phyloP scores from a whole-genome alignment of 64 coral and sea anemone species.

The Stylophora pistillata region DNA sequence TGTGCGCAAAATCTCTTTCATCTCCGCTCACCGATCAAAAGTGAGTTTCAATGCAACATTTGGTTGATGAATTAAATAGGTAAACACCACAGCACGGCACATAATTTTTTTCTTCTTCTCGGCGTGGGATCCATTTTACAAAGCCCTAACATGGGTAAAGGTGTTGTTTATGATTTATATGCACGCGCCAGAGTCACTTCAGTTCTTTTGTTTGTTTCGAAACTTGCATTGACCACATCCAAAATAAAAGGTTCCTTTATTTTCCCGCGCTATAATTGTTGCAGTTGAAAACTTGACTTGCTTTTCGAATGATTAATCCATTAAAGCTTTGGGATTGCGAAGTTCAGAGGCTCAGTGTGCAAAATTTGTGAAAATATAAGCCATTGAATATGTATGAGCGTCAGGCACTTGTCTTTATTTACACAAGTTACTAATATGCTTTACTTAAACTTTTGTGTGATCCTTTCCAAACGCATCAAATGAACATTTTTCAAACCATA shows the following conservation, averaged over 20 bases:
- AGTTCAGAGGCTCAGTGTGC: too few relatives aligned
- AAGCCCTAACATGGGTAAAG: not conserved
- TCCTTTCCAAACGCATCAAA: not conserved
- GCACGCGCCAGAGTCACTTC: slow-evolving; percentile 7
- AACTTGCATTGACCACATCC: not conserved
- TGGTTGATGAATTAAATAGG: slow-evolving; percentile 11
- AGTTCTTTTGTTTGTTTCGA: slow-evolving; percentile 26
- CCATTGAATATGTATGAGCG: slow-evolving; percentile 41
- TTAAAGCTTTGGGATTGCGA: not conserved
- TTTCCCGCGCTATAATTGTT: not conserved
- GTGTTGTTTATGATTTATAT: not conserved
- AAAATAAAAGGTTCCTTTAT: not conserved
- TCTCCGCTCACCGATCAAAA: slow-evolving; percentile 4
- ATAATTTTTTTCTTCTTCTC: slow-evolving; percentile 1
- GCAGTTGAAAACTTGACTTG: not conserved
- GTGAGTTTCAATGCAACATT: slow-evolving; percentile 35
- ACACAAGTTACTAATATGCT: slow-evolving; percentile 9
- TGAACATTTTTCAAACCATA: not conserved
- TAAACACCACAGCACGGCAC: not conserved
- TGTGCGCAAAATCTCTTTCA: not conserved
- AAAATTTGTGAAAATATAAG: not conserved
- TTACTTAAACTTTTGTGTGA: not conserved
- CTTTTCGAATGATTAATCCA: not conserved
- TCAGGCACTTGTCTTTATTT: slow-evolving; percentile 24
- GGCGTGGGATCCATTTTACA: not conserved